Base-by-base conservation (phyloP, 2,888 invertebrate genomes). In the Drosophila bunnanda region DNA sequence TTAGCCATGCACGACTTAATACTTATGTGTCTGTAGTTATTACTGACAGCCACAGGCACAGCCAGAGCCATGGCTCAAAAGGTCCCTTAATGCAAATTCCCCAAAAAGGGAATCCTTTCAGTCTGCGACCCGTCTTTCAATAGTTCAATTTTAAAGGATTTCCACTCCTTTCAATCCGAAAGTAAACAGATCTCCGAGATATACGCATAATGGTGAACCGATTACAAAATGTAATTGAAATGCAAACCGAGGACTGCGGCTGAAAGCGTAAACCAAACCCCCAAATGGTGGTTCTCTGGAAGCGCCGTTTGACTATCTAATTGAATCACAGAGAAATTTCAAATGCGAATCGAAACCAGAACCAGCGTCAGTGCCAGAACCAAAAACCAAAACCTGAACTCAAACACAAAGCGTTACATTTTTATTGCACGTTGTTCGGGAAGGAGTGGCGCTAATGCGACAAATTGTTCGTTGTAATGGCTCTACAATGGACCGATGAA, bases 401-500 rank as follows among this genome's bases (percentile, higher is more conserved):
- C 12, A 15, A 32, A 32, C 36, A 34, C 55, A 48, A 20, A 34
- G 48, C 38, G 38, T n/a, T 41, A 34, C 55, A 41, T 39, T 64
- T 66, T 64, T 67, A 65, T 50, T 64, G 61, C 39, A 34, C 28
- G 30, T 12, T 44, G n/a, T 15, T n/a, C 25, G 20, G n/a, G 22
- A 28, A 12, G 25, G 28, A 54, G 54, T 50, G 20, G 53, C 69
- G 69, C 62, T 73, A 81, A 77, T 75, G 75, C 77, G 61, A 59
- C 77, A 82, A 82, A 80, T 85, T 73, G 73, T 65, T 73, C 73
- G 80, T 77, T 77, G 71, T 75, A 80, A 68, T 78, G 67, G 70
- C 70, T 59, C 61, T 34, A 53, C 36, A 64, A 50, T 52, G 39
- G 41, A 52, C 54, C 56, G 39, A 43, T 57, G 57, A 58, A 32